Evolutionary conservation across 1,140 invertebrate species (phyloP).

Genomic region (Drosophila rhopaloa): DNA sequence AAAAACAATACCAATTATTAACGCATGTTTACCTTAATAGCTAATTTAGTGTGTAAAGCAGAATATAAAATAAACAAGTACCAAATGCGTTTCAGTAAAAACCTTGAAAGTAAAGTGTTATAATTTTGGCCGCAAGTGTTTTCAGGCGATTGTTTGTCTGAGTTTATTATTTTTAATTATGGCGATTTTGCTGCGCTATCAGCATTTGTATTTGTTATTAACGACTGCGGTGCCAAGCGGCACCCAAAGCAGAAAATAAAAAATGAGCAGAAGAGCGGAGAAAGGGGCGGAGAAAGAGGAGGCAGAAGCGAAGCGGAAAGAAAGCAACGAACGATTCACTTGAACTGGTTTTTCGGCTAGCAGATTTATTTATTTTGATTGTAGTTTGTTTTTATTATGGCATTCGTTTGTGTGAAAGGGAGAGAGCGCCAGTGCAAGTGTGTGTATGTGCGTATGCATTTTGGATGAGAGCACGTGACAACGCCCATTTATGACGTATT

Average conservation of each 20-base stretch:
- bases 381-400: conserved; percentile 66
- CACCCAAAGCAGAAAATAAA: conserved; percentile 25
- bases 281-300: conserved; percentile 4
- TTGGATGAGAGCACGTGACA: conserved; percentile 67
- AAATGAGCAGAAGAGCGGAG: not conserved
- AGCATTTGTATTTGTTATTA: conserved; percentile 66
- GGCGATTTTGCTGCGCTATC: conserved; percentile 74
- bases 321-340: conserved; percentile 70
- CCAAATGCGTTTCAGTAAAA: not conserved
- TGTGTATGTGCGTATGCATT: conserved; percentile 46
- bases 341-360: conserved; percentile 64
- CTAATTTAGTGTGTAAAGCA: not conserved
- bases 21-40: no score
- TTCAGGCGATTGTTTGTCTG: conserved; percentile 13
- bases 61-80: not conserved
- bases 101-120: not conserved
- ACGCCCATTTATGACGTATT: conserved; percentile 55
- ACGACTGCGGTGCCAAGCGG: conserved; percentile 27
- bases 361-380: conserved; percentile 68
- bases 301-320: conserved; percentile 33
- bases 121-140: conserved; percentile 6
- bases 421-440: conserved; percentile 3
- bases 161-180: conserved; percentile 75
- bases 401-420: conserved; percentile 35
- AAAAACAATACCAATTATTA: no score